phyloP scores from a whole-genome alignment of 2,888 invertebrate species.

The Subacronicta megacephala region DNA sequence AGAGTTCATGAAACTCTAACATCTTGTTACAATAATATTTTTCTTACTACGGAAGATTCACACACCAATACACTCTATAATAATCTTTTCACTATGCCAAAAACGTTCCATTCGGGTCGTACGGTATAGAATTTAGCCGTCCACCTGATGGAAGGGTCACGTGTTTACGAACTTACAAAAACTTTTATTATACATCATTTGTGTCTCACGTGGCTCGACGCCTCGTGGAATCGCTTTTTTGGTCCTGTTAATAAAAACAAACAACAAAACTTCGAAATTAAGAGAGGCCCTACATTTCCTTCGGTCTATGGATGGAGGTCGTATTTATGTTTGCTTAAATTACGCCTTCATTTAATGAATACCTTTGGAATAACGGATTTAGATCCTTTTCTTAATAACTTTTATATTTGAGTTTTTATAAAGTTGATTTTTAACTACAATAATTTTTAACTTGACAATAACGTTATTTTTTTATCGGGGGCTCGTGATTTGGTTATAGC shows the following conservation, averaged over 20 bases:
- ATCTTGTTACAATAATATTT: no score
- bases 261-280: slow-evolving; percentile 2
- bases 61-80: no score
- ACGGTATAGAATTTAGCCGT: not conserved
- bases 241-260: not conserved
- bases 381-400: no score
- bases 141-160: not conserved
- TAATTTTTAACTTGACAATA: no score
- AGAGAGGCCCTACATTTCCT: not conserved
- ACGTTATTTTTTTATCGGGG: no score
- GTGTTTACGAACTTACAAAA: slow-evolving; percentile 1
- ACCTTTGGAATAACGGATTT: no score
- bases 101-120: not conserved
- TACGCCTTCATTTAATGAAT: no score
- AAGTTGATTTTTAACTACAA: no score
- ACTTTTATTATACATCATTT: not conserved
- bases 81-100: not conserved
- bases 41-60: not conserved
- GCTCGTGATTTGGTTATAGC: no score
- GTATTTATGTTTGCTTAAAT: not conserved
- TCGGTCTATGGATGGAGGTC: not conserved
- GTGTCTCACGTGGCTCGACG: slow-evolving; percentile 9
- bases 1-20: no score
- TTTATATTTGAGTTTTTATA: no score
- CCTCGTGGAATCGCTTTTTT: slow-evolving; percentile 4